These are phyloP conservation scores for Odontocerum albicorne DNA, from an alignment of 2,888 invertebrate species.

Conservation along the genomic window DNA sequence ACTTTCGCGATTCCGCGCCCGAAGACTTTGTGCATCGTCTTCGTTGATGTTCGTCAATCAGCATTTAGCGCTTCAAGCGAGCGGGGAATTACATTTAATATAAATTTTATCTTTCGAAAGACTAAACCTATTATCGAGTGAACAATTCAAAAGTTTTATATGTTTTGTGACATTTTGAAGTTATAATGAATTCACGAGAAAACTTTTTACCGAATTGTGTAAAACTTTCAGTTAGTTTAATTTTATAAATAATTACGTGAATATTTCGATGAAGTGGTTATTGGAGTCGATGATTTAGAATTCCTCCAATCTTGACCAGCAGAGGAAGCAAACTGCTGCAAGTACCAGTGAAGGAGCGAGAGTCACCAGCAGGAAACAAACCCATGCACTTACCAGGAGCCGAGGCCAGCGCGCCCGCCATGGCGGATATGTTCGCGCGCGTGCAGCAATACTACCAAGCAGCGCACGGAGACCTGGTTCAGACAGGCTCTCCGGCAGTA, in stretches of 20 bases:
- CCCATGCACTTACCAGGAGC: slow-evolving; percentile 66
- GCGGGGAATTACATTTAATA: no score
- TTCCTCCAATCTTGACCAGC: no score
- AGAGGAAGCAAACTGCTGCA: no score
- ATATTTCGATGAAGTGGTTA: no score
- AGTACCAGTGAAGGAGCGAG: no score
- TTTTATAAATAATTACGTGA: background rate
- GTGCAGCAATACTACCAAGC: slow-evolving; percentile 81
- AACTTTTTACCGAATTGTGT: background rate
- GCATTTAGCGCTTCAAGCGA: no score
- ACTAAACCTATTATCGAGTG: no score
- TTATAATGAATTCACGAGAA: background rate
- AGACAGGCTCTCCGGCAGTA: slow-evolving; percentile 94
- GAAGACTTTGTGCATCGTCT: slow-evolving; percentile 10
- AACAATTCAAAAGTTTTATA: no score
- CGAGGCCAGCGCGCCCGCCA: slow-evolving; percentile 60
- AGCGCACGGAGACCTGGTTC: slow-evolving; percentile 90
- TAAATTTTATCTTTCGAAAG: no score
- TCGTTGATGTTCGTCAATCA: slow-evolving; percentile 15
- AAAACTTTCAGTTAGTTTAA: background rate
- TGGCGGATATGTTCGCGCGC: slow-evolving; percentile 74
- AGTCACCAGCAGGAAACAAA: no score
- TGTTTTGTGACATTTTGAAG: no score
- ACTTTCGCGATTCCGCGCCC: slow-evolving; percentile 12
- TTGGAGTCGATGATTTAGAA: no score